phyloP scores from a whole-genome alignment of 2,797 vertebrate species.

The Austrolebias charrua region DNA sequence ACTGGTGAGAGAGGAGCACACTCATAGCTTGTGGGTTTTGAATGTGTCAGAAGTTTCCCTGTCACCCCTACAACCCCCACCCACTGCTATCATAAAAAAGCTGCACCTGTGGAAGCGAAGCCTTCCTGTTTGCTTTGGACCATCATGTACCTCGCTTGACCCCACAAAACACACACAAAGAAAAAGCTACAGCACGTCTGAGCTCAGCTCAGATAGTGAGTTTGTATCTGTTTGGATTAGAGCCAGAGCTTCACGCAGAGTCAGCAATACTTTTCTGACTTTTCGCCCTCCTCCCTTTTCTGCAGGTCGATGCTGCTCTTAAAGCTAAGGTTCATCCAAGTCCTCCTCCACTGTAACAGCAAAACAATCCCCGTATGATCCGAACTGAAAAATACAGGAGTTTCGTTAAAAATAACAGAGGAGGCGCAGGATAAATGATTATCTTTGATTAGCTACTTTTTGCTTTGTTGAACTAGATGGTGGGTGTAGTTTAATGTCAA shows the following conservation, averaged over 20 bases:
- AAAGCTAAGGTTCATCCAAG: slow-evolving; percentile 22
- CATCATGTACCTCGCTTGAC: slow-evolving; percentile 61
- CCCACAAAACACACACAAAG: slow-evolving; percentile 4
- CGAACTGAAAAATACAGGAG: too few relatives aligned
- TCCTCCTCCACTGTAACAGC: slow-evolving; percentile 23
- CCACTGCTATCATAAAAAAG: slow-evolving; percentile 56
- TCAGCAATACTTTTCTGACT: slow-evolving; percentile 64
- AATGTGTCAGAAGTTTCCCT: slow-evolving; percentile 37
- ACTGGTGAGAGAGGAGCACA: slow-evolving; percentile 26
- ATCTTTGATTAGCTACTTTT: not conserved
- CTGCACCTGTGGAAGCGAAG: slow-evolving; percentile 77
- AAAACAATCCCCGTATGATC: slow-evolving; percentile 14
- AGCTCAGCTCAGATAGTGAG: slow-evolving; percentile 47
- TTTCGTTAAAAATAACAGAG: too few relatives aligned
- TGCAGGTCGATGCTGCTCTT: slow-evolving; percentile 37
- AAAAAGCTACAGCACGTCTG: slow-evolving; percentile 44
- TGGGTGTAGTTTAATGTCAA: slow-evolving; percentile 4
- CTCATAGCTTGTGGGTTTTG: slow-evolving; percentile 33
- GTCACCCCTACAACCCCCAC: slow-evolving; percentile 23
- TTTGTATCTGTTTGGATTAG: slow-evolving; percentile 51
- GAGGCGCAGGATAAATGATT: too few relatives aligned
- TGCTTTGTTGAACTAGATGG: slow-evolving; percentile 4
- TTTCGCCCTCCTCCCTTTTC: slow-evolving; percentile 6
- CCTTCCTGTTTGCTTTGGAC: slow-evolving; percentile 82
- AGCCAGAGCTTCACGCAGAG: slow-evolving; percentile 64